Percentiles rank a stretch among this genome's conserved stretches.
phyloP scores from a whole-genome alignment of 2,888 invertebrate species.

The Eurytoma californica region DNA sequence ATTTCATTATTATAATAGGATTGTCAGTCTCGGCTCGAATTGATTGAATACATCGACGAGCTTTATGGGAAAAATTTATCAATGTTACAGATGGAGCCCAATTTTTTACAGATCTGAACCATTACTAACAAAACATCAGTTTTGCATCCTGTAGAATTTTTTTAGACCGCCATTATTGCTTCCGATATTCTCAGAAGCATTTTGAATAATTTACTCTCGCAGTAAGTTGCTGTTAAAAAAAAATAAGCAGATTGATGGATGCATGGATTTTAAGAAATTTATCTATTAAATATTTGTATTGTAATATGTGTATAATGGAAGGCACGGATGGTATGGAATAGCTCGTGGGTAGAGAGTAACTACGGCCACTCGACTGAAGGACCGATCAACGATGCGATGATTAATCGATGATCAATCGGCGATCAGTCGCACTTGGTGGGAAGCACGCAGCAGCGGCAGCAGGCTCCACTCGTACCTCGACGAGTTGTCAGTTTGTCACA shows the following conservation, averaged over 20 bases:
- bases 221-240: neutral
- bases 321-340: no score
- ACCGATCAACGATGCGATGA: no score
- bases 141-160: conserved; percentile 11
- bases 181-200: conserved; percentile 16
- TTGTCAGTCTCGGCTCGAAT: conserved; percentile 44
- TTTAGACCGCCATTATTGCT: conserved; percentile 3
- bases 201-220: conserved; percentile 1
- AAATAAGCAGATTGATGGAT: neutral
- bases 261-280: no score
- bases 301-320: no score
- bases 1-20: conserved; percentile 57
- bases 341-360: no score
- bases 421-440: no score
- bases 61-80: conserved; percentile 56
- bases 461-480: no score
- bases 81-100: conserved; percentile 37
- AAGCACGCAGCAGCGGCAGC: no score
- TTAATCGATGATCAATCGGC: no score
- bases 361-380: no score
- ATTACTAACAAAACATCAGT: conserved; percentile 43
- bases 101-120: conserved; percentile 20
- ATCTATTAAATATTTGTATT: no score
- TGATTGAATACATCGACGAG: conserved; percentile 53
- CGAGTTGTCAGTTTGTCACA: conserved; percentile 15